A percentile compares a stretch with the other conserved stretches of the same genome.
phyloP scores from a whole-genome alignment of 2,113 vertebrate species.

The Corythaeola cristata region DNA sequence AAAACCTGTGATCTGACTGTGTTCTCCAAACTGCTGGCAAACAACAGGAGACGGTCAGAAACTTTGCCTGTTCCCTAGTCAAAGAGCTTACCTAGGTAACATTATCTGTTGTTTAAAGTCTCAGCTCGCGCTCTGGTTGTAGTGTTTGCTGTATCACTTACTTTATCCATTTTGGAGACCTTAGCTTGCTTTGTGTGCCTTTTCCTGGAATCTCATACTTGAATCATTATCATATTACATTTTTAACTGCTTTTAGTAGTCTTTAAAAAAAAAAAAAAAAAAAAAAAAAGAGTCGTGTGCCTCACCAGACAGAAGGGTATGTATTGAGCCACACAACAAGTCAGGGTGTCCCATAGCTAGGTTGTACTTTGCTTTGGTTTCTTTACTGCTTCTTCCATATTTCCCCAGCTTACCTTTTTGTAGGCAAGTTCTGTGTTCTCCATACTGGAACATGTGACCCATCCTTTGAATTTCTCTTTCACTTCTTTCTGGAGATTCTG shows the following conservation, averaged over 20 bases:
- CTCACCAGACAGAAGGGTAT: background rate
- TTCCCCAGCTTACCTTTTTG: slow-evolving; percentile 85
- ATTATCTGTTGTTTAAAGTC: background rate
- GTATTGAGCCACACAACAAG: background rate
- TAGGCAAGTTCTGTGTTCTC: slow-evolving; percentile 91
- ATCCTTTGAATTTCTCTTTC: slow-evolving; percentile 93
- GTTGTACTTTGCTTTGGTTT: background rate
- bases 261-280: background rate
- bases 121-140: background rate
- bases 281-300: too few relatives aligned
- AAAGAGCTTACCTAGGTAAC: background rate
- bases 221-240: background rate
- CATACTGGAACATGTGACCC: slow-evolving; percentile 86
- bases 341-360: background rate
- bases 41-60: background rate
- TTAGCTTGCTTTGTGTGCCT: background rate
- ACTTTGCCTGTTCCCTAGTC: background rate
- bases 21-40: background rate
- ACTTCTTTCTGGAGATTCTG: slow-evolving; percentile 91
- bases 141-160: background rate
- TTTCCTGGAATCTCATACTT: background rate
- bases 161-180: background rate
- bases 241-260: background rate
- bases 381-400: background rate
- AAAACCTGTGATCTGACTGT: background rate